A percentile compares a stretch with the other conserved stretches of the same genome.
Evolutionary conservation across 1,140 invertebrate species (phyloP).

Genomic region (Lucilia sericata): DNA sequence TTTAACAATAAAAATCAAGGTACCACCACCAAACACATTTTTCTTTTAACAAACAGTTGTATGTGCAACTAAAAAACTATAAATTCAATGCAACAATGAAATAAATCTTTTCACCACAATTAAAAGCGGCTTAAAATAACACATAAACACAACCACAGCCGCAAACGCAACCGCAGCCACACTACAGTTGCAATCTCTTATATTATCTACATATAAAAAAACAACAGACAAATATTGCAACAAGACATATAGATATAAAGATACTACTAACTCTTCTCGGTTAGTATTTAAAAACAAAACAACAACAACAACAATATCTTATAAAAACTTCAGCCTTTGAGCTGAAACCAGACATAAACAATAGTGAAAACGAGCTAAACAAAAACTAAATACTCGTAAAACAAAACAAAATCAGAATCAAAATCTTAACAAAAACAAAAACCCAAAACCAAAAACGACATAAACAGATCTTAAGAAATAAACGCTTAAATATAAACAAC

Average conservation of each 20-base stretch:
- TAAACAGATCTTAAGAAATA: constrained; percentile 2
- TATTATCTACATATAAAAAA: not conserved
- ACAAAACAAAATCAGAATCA: not conserved
- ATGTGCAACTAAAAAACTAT: constrained; percentile 52
- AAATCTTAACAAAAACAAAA: not conserved
- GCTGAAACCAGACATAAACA: constrained; percentile 7
- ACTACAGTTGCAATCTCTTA: not conserved
- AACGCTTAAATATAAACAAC: not conserved
- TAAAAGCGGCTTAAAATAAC: constrained; percentile 39
- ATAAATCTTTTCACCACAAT: constrained; percentile 60
- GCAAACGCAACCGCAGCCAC: not conserved
- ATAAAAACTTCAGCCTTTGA: not conserved
- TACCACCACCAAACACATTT: not conserved
- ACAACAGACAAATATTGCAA: not conserved
- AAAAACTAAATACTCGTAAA: constrained; percentile 22
- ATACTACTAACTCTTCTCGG: too few species aligned
- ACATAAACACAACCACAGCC: not conserved
- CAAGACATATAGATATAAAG: too few species aligned
- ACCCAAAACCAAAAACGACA: not conserved
- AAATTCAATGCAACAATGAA: constrained; percentile 63
- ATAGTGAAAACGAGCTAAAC: constrained; percentile 30
- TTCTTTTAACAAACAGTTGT: not conserved
- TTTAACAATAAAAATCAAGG: constrained; percentile 29
- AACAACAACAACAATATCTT: not conserved
- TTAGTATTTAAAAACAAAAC: not conserved